Base-by-base conservation (phyloP, 1,140 invertebrate genomes). In the Drosophila orosa region DNA sequence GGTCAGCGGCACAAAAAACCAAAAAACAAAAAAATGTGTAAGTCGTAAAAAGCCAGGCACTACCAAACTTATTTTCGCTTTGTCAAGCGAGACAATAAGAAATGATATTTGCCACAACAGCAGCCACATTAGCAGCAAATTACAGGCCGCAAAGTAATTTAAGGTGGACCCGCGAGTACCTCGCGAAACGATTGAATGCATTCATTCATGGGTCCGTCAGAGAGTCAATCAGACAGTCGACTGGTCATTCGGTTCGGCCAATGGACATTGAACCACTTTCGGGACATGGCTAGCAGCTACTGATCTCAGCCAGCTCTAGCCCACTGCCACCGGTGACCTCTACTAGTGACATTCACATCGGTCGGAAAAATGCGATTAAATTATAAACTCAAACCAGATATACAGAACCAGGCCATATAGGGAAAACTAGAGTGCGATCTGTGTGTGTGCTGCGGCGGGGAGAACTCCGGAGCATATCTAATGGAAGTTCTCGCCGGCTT, bases 261-360 rank as follows among this genome's bases (percentile, higher is more conserved):
- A 57, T 87, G 80, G 84, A 89, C 83, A 89, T 86, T 86, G 83
- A 86, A 86, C 83, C 84, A 86, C 80, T 89, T 89, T 76, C 67
- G 61, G 63, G 74, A 56, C 63, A 69, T 71, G 74, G 65, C 63
- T 31, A 78, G 40, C 71, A 74, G 50, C 52, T 50, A 56, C 58
- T 33, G 29, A 80, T 66, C 50, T 22, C 29, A 58, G 50, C 52
- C 29, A 48, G 48, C 42, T 15, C 42, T 24, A 45, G 22, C 42
- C 42, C 45, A 47, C 45, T 47, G 45, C 10, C 42, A 66, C 22
- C 39, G 19, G 45, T 72, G 82, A 85, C 82, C 83, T 85, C 85
- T 65, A 65, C 54, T 35, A 55, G 74, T 68, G 73, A 76, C 73
- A 76, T 76, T 76, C 73, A 76, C 73, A 76, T 67, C 73, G 37